These are phyloP conservation scores for Strix occidentalis DNA, from an alignment of 2,797 vertebrate species.

Conservation along the genomic window DNA sequence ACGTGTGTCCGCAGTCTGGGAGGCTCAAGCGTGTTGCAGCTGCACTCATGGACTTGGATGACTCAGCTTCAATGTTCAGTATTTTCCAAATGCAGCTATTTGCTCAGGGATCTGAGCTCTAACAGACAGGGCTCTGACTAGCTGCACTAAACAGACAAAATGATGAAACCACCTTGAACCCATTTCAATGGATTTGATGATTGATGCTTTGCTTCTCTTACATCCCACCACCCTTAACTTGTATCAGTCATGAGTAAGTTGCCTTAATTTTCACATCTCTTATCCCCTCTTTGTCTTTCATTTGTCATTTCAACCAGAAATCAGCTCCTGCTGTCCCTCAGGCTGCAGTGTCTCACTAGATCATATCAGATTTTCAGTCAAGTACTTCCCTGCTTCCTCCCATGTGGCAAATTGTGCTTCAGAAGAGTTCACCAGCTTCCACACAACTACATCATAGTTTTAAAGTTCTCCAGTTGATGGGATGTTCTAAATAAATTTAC, in stretches of 20 bases:
- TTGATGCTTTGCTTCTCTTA: not conserved
- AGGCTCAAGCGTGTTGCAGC: not conserved
- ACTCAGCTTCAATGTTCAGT: not conserved
- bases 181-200: not conserved
- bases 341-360: not conserved
- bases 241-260: not conserved
- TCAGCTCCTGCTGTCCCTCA: not conserved
- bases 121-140: not conserved
- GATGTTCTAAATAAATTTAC: not conserved
- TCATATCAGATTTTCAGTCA: not conserved
- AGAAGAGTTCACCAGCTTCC: not conserved
- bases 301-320: not conserved
- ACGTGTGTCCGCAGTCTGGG: not conserved
- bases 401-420: not conserved
- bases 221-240: not conserved
- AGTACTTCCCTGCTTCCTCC: not conserved
- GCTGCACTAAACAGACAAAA: not conserved
- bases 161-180: not conserved
- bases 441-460: not conserved
- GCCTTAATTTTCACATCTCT: not conserved
- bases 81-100: not conserved
- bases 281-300: not conserved
- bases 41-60: not conserved
- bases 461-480: not conserved
- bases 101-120: not conserved